These are phyloP conservation scores for Lanistes nyassanus DNA, from an alignment of 1,140 invertebrate genomes.

Conservation along the genomic window DNA sequence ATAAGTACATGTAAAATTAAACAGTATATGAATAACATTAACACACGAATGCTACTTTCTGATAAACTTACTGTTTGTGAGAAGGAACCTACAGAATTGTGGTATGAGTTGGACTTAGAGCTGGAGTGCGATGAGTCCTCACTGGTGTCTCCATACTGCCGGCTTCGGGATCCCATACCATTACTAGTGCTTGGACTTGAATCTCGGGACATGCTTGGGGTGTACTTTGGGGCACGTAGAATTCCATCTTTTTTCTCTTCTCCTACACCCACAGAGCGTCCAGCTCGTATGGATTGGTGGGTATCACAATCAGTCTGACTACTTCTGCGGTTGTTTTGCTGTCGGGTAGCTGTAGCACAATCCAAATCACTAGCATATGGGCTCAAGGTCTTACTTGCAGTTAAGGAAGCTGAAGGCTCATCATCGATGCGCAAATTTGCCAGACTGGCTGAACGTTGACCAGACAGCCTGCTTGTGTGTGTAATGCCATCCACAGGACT, in stretches of 20 bases:
- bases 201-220: slow-evolving; percentile 27
- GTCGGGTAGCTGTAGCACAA: too few species aligned
- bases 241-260: slow-evolving; percentile 19
- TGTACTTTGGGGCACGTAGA: slow-evolving; percentile 16
- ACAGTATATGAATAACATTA: too few species aligned
- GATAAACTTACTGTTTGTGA: slow-evolving; percentile 25
- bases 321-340: slow-evolving; percentile 9
- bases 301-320: slow-evolving; percentile 15
- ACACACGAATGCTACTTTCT: not conserved
- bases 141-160: not conserved
- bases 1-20: too few species aligned
- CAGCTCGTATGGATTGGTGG: not conserved
- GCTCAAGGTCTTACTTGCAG: not conserved
- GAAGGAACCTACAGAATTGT: slow-evolving; percentile 43
- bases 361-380: slow-evolving; percentile 5
- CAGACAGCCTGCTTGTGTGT: slow-evolving; percentile 18
- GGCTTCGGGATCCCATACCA: not conserved
- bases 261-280: not conserved
- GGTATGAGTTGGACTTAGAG: slow-evolving; percentile 32
- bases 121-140: not conserved
- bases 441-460: slow-evolving; percentile 24
- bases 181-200: slow-evolving; percentile 24
- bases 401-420: not conserved
- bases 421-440: slow-evolving; percentile 8
- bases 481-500: slow-evolving; percentile 17